A percentile compares a stretch with the other conserved stretches of the same genome.
Evolutionary conservation across 2,888 invertebrate genomes (phyloP).

Genomic region (Bhutanitis thaidina): DNA sequence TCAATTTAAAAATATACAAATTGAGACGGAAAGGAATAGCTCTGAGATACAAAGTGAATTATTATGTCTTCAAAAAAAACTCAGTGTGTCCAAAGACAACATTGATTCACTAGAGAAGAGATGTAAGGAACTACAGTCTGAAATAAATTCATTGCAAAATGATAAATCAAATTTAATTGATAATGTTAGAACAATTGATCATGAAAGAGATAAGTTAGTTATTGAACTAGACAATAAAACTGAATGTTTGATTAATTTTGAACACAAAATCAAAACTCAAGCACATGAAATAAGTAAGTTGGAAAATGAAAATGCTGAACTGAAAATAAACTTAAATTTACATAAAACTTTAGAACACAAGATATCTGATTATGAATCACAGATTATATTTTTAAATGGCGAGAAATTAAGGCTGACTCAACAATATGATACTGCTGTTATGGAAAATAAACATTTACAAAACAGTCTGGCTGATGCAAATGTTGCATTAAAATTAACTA

Average conservation of each 20-base stretch:
- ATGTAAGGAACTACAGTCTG: conserved; percentile 79
- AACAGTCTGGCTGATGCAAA: conserved; percentile 84
- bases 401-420: conserved; percentile 79
- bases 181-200: conserved; percentile 82
- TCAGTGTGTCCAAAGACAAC: conserved; percentile 80
- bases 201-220: conserved; percentile 84
- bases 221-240: conserved; percentile 86
- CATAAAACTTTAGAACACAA: conserved; percentile 71
- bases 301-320: conserved; percentile 76
- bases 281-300: conserved; percentile 75
- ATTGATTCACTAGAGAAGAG: conserved; percentile 79
- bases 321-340: conserved; percentile 75
- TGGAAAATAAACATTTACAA: conserved; percentile 86
- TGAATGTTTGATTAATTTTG: conserved; percentile 82
- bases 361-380: conserved; percentile 69
- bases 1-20: conserved; percentile 84
- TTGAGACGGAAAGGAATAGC: conserved; percentile 87
- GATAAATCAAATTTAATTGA: conserved; percentile 83
- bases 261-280: conserved; percentile 82
- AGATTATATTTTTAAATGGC: conserved; percentile 78
- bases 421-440: conserved; percentile 79
- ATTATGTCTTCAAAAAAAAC: conserved; percentile 81
- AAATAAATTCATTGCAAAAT: conserved; percentile 79
- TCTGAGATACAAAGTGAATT: conserved; percentile 85
- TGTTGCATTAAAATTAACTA: conserved; percentile 81